phyloP scores from a whole-genome alignment of 2,888 invertebrate genomes.

The Elaeidobius kamerunicus region DNA sequence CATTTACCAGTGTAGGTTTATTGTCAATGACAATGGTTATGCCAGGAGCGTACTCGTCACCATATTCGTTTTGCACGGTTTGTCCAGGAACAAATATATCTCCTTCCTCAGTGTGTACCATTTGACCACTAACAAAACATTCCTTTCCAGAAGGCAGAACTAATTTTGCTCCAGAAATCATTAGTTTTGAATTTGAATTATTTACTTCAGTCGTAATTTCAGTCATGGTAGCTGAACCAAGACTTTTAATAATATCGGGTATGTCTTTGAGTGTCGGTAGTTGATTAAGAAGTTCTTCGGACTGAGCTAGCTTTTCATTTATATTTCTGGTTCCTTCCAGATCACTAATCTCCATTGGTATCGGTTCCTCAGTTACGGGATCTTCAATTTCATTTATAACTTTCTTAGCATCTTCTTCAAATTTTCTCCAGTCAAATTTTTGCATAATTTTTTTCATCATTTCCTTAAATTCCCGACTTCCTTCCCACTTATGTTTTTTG shows the following conservation, averaged over 20 bases:
- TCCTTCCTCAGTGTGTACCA: slow-evolving; percentile 66
- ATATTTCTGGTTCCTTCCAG: slow-evolving; percentile 60
- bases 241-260: slow-evolving; percentile 60
- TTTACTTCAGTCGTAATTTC: slow-evolving; percentile 46
- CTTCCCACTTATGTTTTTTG: slow-evolving; percentile 47
- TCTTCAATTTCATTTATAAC: slow-evolving; percentile 50
- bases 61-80: slow-evolving; percentile 65
- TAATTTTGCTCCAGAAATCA: slow-evolving; percentile 45
- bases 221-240: slow-evolving; percentile 57
- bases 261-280: slow-evolving; percentile 64
- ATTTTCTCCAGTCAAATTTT: slow-evolving; percentile 62
- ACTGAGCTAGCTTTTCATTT: slow-evolving; percentile 54
- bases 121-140: slow-evolving; percentile 69
- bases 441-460: slow-evolving; percentile 62
- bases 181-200: slow-evolving; percentile 31
- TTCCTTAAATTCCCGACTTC: slow-evolving; percentile 56
- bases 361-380: slow-evolving; percentile 41
- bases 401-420: slow-evolving; percentile 58
- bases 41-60: slow-evolving; percentile 69
- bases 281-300: slow-evolving; percentile 53
- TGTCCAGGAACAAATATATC: slow-evolving; percentile 73
- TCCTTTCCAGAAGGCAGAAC: slow-evolving; percentile 64
- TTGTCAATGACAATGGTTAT: slow-evolving; percentile 66
- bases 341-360: slow-evolving; percentile 55
- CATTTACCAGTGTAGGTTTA: slow-evolving; percentile 69